These are phyloP conservation scores for Reticulitermes lucifugus DNA, from an alignment of 2,888 invertebrate species.

Conservation along the genomic window DNA sequence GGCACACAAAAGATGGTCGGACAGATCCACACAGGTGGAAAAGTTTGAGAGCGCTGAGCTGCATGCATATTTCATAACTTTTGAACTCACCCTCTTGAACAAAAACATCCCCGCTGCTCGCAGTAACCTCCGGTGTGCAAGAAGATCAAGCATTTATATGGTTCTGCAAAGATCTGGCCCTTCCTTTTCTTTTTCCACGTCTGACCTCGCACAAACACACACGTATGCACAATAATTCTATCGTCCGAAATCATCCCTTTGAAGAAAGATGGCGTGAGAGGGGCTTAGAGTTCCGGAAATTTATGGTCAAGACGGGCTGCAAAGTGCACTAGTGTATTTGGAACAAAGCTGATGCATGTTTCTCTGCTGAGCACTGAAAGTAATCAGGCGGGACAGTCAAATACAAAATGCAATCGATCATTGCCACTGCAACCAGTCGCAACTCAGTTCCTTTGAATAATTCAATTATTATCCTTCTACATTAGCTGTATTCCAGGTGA, in stretches of 20 bases:
- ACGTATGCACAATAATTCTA: conserved; percentile 40
- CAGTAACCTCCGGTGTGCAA: not conserved
- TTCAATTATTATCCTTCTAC: too few species aligned
- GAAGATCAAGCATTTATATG: conserved; percentile 39
- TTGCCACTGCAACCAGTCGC: too few species aligned
- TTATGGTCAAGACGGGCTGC: conserved; percentile 27
- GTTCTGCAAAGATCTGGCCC: not conserved
- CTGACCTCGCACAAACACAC: conserved; percentile 24
- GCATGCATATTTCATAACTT: conserved; percentile 38
- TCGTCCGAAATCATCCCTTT: conserved; percentile 35
- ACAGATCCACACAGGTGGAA: conserved; percentile 19
- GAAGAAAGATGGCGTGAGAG: conserved; percentile 11
- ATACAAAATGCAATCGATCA: too few species aligned
- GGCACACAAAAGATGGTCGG: not conserved
- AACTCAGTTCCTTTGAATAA: too few species aligned
- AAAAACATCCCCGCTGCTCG: conserved; percentile 4
- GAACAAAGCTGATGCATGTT: not conserved
- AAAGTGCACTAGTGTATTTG: not conserved
- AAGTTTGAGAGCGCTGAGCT: conserved; percentile 13
- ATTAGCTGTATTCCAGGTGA: too few species aligned
- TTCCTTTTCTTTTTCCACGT: not conserved
- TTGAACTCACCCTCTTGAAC: conserved; percentile 27
- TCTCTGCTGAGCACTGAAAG: too few species aligned
- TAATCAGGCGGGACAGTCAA: too few species aligned
- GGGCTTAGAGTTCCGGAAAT: not conserved